Percentiles rank a stretch among this genome's conserved stretches.
These are phyloP conservation scores for Malurus elegans DNA, from an alignment of 2,113 vertebrate genomes.

Conservation along the genomic window DNA sequence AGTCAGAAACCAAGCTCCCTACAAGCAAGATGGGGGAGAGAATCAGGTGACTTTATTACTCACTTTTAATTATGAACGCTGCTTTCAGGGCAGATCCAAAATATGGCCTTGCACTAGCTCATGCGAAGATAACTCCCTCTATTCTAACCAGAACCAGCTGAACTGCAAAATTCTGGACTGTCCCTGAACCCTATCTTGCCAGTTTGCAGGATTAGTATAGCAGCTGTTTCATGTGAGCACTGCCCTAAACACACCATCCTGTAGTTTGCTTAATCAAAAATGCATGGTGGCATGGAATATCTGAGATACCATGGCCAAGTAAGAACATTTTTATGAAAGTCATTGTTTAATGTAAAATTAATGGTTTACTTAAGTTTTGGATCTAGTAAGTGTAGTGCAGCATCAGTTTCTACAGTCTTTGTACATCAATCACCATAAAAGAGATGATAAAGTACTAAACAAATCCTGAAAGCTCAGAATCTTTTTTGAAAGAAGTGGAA, in stretches of 20 bases:
- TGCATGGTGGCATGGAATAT: not conserved
- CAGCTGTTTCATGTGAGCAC: not conserved
- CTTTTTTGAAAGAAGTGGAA: not conserved
- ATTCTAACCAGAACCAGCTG: not conserved
- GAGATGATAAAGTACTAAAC: not conserved
- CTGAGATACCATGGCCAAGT: not conserved
- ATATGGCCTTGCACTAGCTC: not conserved
- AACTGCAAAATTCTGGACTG: not conserved
- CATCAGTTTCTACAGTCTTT: not conserved
- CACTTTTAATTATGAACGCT: not conserved
- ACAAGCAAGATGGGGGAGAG: not conserved
- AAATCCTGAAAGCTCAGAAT: not conserved
- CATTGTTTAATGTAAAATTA: not conserved
- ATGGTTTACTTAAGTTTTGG: not conserved
- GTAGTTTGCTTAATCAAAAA: not conserved
- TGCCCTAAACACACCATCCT: not conserved
- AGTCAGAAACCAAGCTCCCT: not conserved
- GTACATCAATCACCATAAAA: not conserved
- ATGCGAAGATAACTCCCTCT: not conserved
- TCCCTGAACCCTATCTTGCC: not conserved
- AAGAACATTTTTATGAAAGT: not conserved
- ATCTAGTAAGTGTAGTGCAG: not conserved
- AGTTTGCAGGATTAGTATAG: not conserved
- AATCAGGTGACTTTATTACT: not conserved
- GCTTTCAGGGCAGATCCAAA: not conserved